phyloP scores from a whole-genome alignment of 1,140 invertebrate species.

The Sitodiplosis mosellana region DNA sequence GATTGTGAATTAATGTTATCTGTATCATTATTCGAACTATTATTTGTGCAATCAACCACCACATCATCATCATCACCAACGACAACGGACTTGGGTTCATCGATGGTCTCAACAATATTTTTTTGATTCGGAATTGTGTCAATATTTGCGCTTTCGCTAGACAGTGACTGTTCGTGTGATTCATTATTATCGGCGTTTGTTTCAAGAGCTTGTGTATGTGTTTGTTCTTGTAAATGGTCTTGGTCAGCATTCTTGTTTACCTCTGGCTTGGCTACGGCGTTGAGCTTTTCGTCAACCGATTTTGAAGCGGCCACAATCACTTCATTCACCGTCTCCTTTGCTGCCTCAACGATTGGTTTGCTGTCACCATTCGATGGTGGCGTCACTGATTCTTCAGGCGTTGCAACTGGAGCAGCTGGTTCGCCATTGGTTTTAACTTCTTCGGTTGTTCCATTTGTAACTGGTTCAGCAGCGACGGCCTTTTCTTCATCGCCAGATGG shows the following conservation, averaged over 20 bases:
- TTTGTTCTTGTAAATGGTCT: background rate
- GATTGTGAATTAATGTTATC: background rate
- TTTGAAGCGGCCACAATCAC: background rate
- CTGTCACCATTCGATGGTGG: background rate
- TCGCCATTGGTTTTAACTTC: background rate
- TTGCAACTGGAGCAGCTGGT: background rate
- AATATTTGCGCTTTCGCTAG: background rate
- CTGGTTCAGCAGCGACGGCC: background rate
- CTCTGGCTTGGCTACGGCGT: background rate
- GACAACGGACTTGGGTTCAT: background rate
- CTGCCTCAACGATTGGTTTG: background rate
- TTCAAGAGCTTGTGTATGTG: background rate
- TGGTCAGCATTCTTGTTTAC: background rate
- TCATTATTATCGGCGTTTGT: background rate
- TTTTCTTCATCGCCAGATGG: background rate
- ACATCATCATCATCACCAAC: too few relatives aligned
- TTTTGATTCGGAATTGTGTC: background rate
- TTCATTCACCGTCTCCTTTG: background rate
- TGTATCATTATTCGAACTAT: too few relatives aligned
- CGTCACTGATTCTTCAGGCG: background rate
- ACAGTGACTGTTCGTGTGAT: background rate
- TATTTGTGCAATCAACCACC: too few relatives aligned
- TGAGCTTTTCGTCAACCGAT: background rate
- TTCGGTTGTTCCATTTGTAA: background rate
- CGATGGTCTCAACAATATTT: background rate